phyloP scores from a whole-genome alignment of 2,888 invertebrate genomes.

The Zelleria hepariella region DNA sequence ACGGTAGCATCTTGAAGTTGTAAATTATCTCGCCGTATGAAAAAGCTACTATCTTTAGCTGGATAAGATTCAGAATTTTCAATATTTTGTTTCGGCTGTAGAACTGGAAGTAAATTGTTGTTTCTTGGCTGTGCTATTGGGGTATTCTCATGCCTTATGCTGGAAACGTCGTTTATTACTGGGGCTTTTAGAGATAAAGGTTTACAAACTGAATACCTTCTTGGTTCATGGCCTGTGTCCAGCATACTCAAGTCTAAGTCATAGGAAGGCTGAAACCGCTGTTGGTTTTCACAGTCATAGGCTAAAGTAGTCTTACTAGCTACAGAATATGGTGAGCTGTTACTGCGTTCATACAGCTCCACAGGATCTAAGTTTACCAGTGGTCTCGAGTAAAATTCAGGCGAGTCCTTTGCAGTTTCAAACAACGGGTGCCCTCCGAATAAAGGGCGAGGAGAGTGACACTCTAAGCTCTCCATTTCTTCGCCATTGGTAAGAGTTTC shows the following conservation, averaged over 20 bases:
- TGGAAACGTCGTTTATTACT: background rate
- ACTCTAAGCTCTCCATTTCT: constrained; percentile 45
- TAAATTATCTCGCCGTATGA: constrained; percentile 42
- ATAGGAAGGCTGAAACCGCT: constrained; percentile 34
- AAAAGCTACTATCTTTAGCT: constrained; percentile 42
- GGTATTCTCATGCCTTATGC: background rate
- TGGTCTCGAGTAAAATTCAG: constrained; percentile 22
- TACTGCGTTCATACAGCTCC: constrained; percentile 44
- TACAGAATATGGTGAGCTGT: constrained; percentile 48
- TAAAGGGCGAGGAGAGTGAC: constrained; percentile 58
- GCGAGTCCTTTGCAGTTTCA: constrained; percentile 5
- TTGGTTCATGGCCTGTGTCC: constrained; percentile 33
- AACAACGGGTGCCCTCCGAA: constrained; percentile 26
- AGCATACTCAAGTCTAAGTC: constrained; percentile 57
- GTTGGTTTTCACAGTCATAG: no score
- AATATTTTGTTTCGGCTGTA: background rate
- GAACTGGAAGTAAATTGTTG: background rate
- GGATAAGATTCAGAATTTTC: constrained; percentile 6
- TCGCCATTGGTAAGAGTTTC: constrained; percentile 17
- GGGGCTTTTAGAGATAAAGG: constrained; percentile 11
- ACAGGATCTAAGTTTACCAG: constrained; percentile 43
- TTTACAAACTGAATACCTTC: constrained; percentile 16
- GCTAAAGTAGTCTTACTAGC: constrained; percentile 34
- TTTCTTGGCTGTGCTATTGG: background rate
- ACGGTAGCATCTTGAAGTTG: constrained; percentile 20